Percentiles rank a stretch among this genome's conserved stretches.
Conservation (phyloP, 2,797 vertebrate species). For the Pantherophis alleghaniensis region DNA sequence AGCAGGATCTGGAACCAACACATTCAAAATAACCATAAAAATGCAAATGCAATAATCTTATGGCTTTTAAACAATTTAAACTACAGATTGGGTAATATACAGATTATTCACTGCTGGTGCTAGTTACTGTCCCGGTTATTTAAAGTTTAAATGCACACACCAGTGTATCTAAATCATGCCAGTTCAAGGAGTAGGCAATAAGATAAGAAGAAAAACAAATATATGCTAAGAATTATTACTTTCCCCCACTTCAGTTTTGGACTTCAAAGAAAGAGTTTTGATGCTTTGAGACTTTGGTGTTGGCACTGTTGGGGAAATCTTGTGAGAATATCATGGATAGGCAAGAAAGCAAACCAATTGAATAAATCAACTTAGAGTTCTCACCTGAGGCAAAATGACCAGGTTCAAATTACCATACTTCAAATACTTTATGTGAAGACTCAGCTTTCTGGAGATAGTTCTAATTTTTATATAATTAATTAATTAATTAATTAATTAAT, state of each 20-base stretch:
- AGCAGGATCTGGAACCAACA: neutral
- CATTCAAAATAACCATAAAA: neutral
- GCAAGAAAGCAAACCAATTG: neutral
- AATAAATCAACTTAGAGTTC: neutral
- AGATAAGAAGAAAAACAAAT: neutral
- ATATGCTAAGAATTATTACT: neutral
- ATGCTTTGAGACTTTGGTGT: neutral
- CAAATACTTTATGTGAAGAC: neutral
- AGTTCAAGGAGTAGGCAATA: neutral
- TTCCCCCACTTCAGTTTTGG: neutral
- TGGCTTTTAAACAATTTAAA: neutral
- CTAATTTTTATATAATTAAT: neutral
- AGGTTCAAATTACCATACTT: neutral
- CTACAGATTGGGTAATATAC: neutral
- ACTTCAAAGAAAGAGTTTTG: neutral
- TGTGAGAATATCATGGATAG: neutral
- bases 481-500: neutral
- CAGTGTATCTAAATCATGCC: neutral
- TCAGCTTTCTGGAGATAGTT: neutral
- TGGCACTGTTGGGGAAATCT: neutral
- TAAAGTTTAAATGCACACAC: neutral
- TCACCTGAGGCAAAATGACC: neutral
- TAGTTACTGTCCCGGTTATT: neutral
- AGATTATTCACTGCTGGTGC: neutral
- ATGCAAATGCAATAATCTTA: neutral